Conservation (phyloP, 2,797 vertebrate genomes). For the Mormyrus hasselquistii region DNA sequence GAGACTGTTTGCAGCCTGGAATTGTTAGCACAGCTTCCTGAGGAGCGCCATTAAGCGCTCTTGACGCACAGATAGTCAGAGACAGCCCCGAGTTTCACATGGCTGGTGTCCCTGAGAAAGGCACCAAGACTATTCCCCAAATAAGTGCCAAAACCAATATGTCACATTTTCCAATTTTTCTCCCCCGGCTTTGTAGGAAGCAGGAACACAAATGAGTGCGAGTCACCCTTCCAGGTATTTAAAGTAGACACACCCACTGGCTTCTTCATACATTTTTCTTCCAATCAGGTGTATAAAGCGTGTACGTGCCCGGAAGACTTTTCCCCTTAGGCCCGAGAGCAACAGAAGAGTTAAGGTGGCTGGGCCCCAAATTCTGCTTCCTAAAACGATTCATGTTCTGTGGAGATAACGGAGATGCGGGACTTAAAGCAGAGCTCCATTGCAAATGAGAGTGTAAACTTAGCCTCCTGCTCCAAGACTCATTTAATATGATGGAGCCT, state of each 20-base stretch:
- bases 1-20: conserved; percentile 39
- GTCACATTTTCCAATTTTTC: not conserved
- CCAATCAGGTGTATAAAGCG: not conserved
- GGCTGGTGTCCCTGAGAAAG: conserved; percentile 54
- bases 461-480: conserved; percentile 45
- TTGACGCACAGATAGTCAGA: conserved; percentile 45
- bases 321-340: not conserved
- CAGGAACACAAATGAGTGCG: not conserved
- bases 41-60: conserved; percentile 35
- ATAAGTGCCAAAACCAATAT: not conserved
- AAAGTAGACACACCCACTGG: not conserved
- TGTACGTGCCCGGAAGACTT: not conserved
- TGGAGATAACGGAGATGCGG: conserved; percentile 34
- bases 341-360: not conserved
- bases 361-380: not conserved
- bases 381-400: not conserved
- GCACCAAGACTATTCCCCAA: not conserved
- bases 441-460: conserved; percentile 37
- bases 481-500: conserved; percentile 61
- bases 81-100: conserved; percentile 41
- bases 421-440: conserved; percentile 47
- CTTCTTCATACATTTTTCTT: not conserved
- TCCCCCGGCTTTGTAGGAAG: not conserved
- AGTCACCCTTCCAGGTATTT: not conserved
- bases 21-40: conserved; percentile 44